Evolutionary conservation across 2,888 invertebrate genomes (phyloP), one percentile per base, ranked within the genome.

Genomic region (Drosophila stalkeri): DNA sequence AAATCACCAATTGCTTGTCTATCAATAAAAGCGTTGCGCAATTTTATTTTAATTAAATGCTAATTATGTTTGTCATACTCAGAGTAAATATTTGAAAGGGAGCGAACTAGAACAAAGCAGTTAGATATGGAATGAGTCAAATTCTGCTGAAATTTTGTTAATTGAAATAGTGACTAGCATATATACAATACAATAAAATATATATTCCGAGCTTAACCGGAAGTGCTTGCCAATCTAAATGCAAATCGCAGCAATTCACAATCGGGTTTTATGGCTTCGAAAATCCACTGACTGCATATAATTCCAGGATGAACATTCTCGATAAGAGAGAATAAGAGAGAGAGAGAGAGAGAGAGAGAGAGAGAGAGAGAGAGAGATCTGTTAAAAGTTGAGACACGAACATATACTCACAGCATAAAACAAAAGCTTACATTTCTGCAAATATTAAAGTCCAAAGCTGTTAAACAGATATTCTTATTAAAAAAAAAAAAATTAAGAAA

Each of bases 21-120:
- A 86, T 86, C 64, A 66, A 61, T 37, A 23, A 79, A 72, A 54
- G 67, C 75, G 46, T 65, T 72, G 89, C 78, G 77, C 82, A 64
- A 79, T 86, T 88, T 85, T 82, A 82, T 81, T 90, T 86, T 89
- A 87, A 87, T 87, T 87, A 87, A 87, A 86, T 88, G 80, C 83
- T 87, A 90, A 87, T 87, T 90, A 83, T 87, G 81, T 87, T 87
- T 87, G 80, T 78, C 72, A 68, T 72, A 74, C 71, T 44, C 69
- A 62, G 70, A 61, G 78, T 71, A 78, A 90, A 86, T 86, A 90
- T 82, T 86, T 87, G 71, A 68, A 39, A 51, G 65, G 56, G 47
- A 49, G 63, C 51, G 27, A 49, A 64, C 54, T 35, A 60, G 37
- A 47, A 47, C 20, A 54, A 59, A 44, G 14, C 14, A 33, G 14